Base-by-base conservation (phyloP, 2,113 vertebrate species). In the Scortum barcoo region DNA sequence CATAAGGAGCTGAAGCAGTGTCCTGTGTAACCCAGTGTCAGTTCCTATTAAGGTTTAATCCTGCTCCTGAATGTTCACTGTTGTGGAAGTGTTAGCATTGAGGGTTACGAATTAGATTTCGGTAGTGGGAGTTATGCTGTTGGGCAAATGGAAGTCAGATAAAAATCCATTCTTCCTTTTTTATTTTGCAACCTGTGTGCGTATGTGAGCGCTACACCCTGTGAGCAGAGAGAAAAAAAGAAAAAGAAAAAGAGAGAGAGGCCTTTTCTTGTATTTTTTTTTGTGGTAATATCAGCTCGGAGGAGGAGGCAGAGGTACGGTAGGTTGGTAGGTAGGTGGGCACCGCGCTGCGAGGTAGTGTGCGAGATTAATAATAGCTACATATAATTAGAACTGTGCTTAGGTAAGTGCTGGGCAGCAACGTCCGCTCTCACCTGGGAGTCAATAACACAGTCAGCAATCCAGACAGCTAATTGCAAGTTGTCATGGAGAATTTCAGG, bases 381-480 rank as follows among this genome's bases (percentile, higher is more conserved):
- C 63, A 28, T 87, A 89, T 89, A 93, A 94, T 94, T 91, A 94
- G 89, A 72, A 44, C 42, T 20, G 68, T 53, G 86, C 78, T 83
- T 60, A 86, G 91, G 76, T 77, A 81, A 88, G 87, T 76, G 87
- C 69, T 7, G 69, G 71, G 76, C 86, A 70, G 68, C 68, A 48
- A 8, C 7, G 89, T 66, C 84, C 44, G 22, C 80, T 24, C 80
- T 89, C 90, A 86, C 89, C 89, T 84, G 73, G 79, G 80, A 93
- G 90, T 91, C 92, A 92, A 88, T 90, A 92, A 88, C 82, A 84
- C 85, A 76, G 79, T 90, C 83, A 68, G 86, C 77, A 72, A 51
- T 74, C 77, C 81, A 90, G 87, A 86, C 85, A 51, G 84, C 92
- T 93, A 95, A 95, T 93, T 95, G 92, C 86, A 60, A 91, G 91